These are phyloP conservation scores for Rhabdophis nuchalis DNA, from an alignment of 2,797 vertebrate genomes.

Conservation along the genomic window DNA sequence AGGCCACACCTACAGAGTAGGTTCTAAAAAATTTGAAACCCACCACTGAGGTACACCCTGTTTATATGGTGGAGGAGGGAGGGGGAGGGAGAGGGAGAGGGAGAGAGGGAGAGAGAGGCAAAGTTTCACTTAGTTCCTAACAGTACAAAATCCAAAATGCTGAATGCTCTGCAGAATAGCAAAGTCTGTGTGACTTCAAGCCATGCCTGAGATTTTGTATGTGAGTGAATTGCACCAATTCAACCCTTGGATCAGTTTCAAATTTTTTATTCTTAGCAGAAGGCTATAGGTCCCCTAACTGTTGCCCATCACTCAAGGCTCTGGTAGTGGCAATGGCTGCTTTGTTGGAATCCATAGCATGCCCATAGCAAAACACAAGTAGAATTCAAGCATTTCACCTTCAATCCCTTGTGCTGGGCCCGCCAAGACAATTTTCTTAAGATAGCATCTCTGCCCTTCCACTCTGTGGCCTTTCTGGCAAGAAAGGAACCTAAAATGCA, in stretches of 20 bases:
- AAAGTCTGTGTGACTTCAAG: neutral
- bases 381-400: neutral
- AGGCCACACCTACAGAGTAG: too few species aligned
- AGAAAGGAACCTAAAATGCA: neutral
- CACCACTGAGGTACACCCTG: neutral
- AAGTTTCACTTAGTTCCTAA: neutral
- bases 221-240: neutral
- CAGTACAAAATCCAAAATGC: neutral
- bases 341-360: neutral
- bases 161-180: neutral
- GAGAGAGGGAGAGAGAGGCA: too few species aligned
- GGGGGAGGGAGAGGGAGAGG: neutral
- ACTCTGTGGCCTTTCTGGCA: neutral
- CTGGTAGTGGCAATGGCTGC: neutral
- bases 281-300: neutral
- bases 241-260: neutral
- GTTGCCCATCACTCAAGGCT: neutral
- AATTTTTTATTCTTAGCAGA: neutral
- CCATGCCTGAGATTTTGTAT: neutral
- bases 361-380: neutral
- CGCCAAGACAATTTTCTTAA: neutral
- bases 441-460: neutral
- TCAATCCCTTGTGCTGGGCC: neutral
- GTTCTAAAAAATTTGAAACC: too few species aligned
- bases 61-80: neutral